Percentiles rank a stretch among this genome's conserved stretches.
Evolutionary conservation across 2,113 vertebrate genomes (phyloP).

Genomic region (Aegotheles bennettii): DNA sequence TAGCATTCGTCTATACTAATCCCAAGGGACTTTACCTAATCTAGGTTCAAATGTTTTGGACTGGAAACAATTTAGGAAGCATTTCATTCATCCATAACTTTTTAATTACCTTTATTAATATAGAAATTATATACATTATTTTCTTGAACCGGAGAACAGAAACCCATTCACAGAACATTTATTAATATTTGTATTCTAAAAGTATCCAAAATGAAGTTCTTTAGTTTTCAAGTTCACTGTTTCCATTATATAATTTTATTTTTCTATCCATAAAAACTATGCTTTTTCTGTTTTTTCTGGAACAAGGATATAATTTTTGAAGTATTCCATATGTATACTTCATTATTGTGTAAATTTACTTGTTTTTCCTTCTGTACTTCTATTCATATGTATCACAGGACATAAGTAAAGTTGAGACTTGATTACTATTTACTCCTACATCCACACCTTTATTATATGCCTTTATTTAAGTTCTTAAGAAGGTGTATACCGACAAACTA

Average conservation of each 20-base stretch:
- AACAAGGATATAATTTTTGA: neutral
- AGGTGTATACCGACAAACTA: neutral
- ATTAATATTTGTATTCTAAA: neutral
- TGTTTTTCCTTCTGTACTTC: neutral
- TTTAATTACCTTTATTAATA: constrained; percentile 14
- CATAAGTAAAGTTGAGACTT: neutral
- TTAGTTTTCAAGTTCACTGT: neutral
- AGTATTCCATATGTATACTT: neutral
- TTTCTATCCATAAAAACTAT: neutral
- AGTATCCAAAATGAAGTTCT: neutral
- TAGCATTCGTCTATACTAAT: neutral
- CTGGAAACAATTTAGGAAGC: neutral
- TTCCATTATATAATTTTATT: neutral
- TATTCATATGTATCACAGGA: neutral
- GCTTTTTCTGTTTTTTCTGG: neutral
- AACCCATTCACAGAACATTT: neutral
- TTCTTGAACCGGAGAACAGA: neutral
- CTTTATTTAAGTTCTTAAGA: neutral
- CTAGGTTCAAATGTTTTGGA: neutral
- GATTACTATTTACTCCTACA: neutral
- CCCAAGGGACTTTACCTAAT: neutral
- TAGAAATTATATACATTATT: neutral
- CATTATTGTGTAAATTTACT: neutral
- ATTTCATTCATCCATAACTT: neutral
- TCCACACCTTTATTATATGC: neutral